These are phyloP conservation scores for Hyalella azteca DNA, from an alignment of 2,888 invertebrate genomes.

Conservation along the genomic window DNA sequence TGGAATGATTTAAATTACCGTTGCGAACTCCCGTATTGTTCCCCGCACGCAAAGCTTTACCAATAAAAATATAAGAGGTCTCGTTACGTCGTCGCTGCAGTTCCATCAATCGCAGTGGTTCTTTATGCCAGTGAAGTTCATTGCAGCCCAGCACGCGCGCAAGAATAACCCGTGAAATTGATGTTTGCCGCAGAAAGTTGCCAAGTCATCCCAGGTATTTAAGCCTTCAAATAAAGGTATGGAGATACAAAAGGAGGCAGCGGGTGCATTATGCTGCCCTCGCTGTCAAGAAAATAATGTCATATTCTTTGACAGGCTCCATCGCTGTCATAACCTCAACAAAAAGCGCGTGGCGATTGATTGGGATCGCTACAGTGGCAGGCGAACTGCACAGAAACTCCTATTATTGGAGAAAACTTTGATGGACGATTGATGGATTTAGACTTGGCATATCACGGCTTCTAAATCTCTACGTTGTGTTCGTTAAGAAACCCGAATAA, in stretches of 20 bases:
- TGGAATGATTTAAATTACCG: too few species aligned
- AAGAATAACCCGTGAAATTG: constrained; percentile 28
- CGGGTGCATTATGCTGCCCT: constrained; percentile 6
- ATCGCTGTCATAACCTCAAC: constrained; percentile 16
- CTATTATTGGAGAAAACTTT: too few species aligned
- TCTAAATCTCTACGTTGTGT: too few species aligned
- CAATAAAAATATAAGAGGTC: too few species aligned
- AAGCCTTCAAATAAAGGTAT: not conserved
- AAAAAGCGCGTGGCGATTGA: constrained; percentile 19
- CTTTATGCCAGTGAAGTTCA: constrained; percentile 30
- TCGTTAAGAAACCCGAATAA: too few species aligned
- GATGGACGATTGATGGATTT: too few species aligned
- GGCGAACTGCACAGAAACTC: too few species aligned
- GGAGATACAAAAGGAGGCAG: not conserved
- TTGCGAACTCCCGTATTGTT: too few species aligned
- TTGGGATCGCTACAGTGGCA: too few species aligned
- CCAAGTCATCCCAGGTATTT: constrained; percentile 26
- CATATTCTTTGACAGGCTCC: constrained; percentile 14
- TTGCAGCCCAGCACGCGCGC: constrained; percentile 25
- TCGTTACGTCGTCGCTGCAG: constrained; percentile 9
- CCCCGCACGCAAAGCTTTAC: too few species aligned
- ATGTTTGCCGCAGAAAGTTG: constrained; percentile 14
- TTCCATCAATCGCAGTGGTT: constrained; percentile 11
- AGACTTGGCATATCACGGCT: too few species aligned
- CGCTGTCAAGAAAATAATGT: constrained; percentile 23